These are phyloP conservation scores for Caenorhabditis drosophilae DNA, from an alignment of 2,888 invertebrate genomes.

Conservation along the genomic window DNA sequence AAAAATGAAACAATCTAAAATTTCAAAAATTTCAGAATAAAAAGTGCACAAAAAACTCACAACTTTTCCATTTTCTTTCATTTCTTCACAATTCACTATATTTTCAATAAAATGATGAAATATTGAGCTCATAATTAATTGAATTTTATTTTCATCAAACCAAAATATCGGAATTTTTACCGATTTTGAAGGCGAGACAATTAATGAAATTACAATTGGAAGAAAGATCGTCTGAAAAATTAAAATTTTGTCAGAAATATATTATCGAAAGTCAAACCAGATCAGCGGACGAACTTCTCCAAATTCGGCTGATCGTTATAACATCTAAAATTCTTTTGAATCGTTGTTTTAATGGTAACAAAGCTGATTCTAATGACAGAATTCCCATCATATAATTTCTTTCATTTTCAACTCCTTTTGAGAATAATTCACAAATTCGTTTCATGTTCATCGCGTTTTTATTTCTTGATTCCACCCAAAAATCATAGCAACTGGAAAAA, in stretches of 20 bases:
- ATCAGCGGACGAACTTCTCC: neutral
- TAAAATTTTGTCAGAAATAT: too few relatives aligned
- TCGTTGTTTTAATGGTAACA: neutral
- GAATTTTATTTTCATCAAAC: conserved; percentile 1
- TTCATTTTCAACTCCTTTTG: neutral
- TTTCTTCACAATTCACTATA: conserved; percentile 2
- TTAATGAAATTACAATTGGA: conserved; percentile 9
- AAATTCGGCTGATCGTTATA: conserved; percentile 15
- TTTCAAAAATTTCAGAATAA: neutral
- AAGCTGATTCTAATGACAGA: conserved; percentile 6
- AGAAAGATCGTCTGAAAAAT: neutral
- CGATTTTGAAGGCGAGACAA: conserved; percentile 2
- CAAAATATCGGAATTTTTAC: conserved; percentile 10
- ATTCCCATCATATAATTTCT: neutral
- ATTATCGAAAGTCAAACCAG: too few relatives aligned
- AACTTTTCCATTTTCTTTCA: conserved; percentile 3
- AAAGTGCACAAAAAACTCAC: conserved; percentile 6
- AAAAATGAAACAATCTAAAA: conserved; percentile 16
- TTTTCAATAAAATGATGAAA: conserved; percentile 1
- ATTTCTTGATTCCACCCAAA: conserved; percentile 17
- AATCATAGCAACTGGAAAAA: conserved; percentile 12
- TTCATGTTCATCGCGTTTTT: conserved; percentile 13
- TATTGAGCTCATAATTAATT: neutral
- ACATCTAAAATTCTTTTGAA: conserved; percentile 25
- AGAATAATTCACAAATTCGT: conserved; percentile 5